Evolutionary conservation across 2,888 invertebrate species (phyloP).

Genomic region (Dryococelus australis): DNA sequence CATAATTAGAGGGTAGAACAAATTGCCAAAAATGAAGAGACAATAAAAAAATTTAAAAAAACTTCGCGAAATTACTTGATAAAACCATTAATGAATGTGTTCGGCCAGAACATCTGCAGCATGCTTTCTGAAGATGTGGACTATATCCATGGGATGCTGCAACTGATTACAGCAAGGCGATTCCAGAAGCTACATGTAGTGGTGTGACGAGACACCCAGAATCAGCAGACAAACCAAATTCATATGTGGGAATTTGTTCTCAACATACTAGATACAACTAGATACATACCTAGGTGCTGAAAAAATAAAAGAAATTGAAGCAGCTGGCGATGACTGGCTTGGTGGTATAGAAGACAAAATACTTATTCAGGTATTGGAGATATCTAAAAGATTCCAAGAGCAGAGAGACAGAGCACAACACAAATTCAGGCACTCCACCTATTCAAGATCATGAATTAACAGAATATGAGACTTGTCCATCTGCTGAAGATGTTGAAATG

Average conservation of each 20-base stretch:
- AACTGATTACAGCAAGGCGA: background rate
- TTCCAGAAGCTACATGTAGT: background rate
- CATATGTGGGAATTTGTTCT: too few species aligned
- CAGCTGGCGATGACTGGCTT: background rate
- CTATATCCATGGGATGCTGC: constrained; percentile 16
- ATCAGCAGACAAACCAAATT: background rate
- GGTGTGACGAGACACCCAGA: background rate
- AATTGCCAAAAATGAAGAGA: constrained; percentile 32
- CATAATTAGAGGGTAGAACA: constrained; percentile 50
- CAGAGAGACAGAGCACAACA: too few species aligned
- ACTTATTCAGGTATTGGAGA: background rate
- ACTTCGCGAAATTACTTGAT: constrained; percentile 49
- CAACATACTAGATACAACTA: too few species aligned
- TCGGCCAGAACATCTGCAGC: background rate
- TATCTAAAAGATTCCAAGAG: too few species aligned
- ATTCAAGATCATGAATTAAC: background rate
- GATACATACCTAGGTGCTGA: background rate
- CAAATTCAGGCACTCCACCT: background rate
- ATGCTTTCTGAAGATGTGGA: background rate
- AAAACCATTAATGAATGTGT: background rate
- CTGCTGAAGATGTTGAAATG: background rate
- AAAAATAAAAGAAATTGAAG: background rate
- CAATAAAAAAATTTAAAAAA: constrained; percentile 49
- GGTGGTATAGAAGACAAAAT: background rate
- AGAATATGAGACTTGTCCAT: background rate